Evolutionary conservation across 2,797 vertebrate species (phyloP).

Genomic region (Hoplostethus mediterraneus): DNA sequence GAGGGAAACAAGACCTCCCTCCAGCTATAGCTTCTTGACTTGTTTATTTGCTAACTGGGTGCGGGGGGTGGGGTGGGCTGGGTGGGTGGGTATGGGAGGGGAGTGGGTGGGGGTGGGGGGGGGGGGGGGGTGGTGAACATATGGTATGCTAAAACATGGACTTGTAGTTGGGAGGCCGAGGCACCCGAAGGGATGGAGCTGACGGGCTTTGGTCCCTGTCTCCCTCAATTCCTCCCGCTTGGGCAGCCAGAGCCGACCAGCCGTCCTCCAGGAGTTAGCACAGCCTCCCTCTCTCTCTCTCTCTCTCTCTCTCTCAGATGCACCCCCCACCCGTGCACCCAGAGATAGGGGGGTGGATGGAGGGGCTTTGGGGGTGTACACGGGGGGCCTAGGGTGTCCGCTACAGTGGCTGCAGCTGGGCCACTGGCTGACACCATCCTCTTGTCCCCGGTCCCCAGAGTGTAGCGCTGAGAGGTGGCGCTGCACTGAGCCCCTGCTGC

Average conservation of each 20-base stretch:
- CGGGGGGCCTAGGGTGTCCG: not conserved
- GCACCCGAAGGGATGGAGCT: conserved; percentile 80
- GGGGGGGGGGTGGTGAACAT: conserved; percentile 79
- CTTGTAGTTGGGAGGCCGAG: conserved; percentile 86
- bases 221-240: conserved; percentile 85
- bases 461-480: conserved; percentile 24
- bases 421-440: conserved; percentile 70
- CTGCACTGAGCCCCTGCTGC: conserved; percentile 52
- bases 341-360: conserved; percentile 39
- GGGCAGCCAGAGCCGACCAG: conserved; percentile 78
- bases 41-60: conserved; percentile 85
- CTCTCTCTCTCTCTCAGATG: conserved; percentile 34
- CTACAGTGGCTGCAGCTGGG: conserved; percentile 63
- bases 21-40: conserved; percentile 86
- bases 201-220: conserved; percentile 84
- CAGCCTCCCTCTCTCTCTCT: conserved; percentile 47
- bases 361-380: conserved; percentile 36
- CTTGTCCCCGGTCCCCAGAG: conserved; percentile 57
- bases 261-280: conserved; percentile 69
- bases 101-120: conserved; percentile 30
- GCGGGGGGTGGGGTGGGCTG: conserved; percentile 38
- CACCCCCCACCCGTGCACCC: conserved; percentile 39
- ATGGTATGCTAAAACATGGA: conserved; percentile 88
- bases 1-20: conserved; percentile 79
- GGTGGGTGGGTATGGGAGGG: conserved; percentile 12